A percentile compares a stretch with the other conserved stretches of the same genome.
Conservation (phyloP, 2,797 vertebrate genomes). For the Trachops cirrhosus region DNA sequence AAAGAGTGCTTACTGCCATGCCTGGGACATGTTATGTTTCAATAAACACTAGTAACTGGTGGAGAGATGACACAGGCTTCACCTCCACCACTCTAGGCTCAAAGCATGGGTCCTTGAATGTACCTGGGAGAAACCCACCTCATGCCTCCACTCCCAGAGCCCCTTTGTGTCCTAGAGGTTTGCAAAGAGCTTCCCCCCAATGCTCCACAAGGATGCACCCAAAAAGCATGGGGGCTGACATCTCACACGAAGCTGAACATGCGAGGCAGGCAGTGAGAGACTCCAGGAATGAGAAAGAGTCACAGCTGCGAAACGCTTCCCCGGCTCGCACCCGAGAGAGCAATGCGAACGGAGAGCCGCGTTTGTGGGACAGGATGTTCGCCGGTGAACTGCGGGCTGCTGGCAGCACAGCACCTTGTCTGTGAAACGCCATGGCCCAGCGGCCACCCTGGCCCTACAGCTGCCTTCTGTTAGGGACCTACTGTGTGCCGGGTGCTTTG, state of each 20-base stretch:
- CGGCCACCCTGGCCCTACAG: too few relatives aligned
- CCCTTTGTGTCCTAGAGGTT: neutral
- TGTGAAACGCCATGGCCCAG: neutral
- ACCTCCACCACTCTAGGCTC: neutral
- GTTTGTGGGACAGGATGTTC: fast-evolving
- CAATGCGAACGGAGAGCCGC: fast-evolving
- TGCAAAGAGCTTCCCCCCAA: neutral
- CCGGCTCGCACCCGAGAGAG: neutral
- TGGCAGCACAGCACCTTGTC: neutral
- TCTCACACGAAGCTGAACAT: neutral
- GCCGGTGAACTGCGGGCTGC: neutral
- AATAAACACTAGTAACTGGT: neutral
- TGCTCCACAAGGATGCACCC: neutral
- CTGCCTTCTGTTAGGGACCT: neutral
- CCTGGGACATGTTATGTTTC: neutral
- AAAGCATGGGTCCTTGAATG: neutral
- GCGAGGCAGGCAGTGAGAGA: neutral
- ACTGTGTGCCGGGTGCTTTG: neutral
- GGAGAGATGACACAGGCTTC: neutral
- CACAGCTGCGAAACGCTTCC: neutral
- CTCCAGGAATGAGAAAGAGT: neutral
- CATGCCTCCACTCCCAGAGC: neutral
- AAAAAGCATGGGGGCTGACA: neutral
- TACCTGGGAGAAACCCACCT: neutral
- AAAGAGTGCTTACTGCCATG: fast-evolving